These are phyloP conservation scores for Huso huso DNA, from an alignment of 2,797 vertebrate species.

Conservation along the genomic window DNA sequence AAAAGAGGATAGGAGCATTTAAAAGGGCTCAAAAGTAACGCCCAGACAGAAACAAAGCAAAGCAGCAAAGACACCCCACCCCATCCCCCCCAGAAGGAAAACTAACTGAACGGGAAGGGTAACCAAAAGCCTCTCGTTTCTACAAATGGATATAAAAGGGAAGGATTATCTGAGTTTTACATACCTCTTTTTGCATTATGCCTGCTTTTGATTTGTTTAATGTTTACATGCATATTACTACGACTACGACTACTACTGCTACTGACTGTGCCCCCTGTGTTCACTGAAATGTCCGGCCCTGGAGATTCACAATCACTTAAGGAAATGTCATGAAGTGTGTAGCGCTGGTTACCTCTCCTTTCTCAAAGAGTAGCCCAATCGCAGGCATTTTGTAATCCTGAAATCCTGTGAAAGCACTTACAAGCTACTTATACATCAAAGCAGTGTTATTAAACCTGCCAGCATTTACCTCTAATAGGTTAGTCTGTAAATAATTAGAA, in stretches of 20 bases:
- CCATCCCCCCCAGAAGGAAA: constrained; percentile 35
- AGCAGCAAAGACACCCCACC: constrained; percentile 16
- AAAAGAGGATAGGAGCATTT: constrained; percentile 9
- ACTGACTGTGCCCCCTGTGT: constrained; percentile 46
- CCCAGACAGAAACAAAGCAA: constrained; percentile 35
- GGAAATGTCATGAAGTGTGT: constrained; percentile 21
- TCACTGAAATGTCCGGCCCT: constrained; percentile 44
- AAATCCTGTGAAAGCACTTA: no score
- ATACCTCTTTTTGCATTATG: constrained; percentile 33
- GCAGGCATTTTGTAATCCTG: not conserved
- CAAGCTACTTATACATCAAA: no score
- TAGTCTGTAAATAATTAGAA: no score
- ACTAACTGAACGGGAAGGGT: constrained; percentile 36
- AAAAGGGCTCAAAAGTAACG: constrained; percentile 38
- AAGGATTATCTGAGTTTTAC: constrained; percentile 56
- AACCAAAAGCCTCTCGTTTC: constrained; percentile 30
- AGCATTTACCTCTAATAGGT: no score
- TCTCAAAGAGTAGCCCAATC: no score
- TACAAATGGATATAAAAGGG: constrained; percentile 35
- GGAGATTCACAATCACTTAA: constrained; percentile 34
- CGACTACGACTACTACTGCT: constrained; percentile 47
- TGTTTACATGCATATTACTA: constrained; percentile 48
- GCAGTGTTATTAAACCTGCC: no score
- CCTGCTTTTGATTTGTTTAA: constrained; percentile 49
- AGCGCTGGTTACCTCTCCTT: not conserved